Conservation (phyloP, 2,797 vertebrate species). For the Onychomys arenicola region DNA sequence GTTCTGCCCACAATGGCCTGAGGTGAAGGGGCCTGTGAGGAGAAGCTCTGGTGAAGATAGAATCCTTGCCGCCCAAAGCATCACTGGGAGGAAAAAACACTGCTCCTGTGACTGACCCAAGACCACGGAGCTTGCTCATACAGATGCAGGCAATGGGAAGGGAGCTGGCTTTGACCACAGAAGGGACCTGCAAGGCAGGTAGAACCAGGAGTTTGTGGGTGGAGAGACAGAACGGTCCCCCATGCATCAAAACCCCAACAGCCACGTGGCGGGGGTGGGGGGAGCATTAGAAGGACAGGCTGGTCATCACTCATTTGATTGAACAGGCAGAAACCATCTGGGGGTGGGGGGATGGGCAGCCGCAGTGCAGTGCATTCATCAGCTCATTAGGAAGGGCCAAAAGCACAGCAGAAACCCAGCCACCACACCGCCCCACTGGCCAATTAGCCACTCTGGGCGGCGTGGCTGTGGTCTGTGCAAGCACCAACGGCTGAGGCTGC, state of each 20-base stretch:
- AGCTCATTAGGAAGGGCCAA: background rate
- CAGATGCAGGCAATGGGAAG: background rate
- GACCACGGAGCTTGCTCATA: background rate
- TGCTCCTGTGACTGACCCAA: background rate
- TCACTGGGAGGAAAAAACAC: accelerated
- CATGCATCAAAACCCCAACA: accelerated
- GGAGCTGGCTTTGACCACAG: background rate
- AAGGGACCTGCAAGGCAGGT: accelerated
- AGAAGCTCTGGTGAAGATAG: background rate
- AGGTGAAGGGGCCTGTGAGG: background rate
- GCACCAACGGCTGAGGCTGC: accelerated
- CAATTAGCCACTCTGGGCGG: accelerated
- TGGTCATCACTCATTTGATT: too few relatives aligned
- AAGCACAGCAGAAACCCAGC: background rate
- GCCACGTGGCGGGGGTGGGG: accelerated
- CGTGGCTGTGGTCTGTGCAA: accelerated
- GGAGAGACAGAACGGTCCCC: background rate
- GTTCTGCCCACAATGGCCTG: background rate
- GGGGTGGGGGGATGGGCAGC: accelerated
- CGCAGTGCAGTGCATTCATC: accelerated
- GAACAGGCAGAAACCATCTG: background rate
- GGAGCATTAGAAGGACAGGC: background rate
- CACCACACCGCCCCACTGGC: accelerated
- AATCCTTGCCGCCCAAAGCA: accelerated
- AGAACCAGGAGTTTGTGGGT: accelerated